These are phyloP conservation scores for Gortyna flavago DNA, from an alignment of 2,888 invertebrate genomes.

Conservation along the genomic window DNA sequence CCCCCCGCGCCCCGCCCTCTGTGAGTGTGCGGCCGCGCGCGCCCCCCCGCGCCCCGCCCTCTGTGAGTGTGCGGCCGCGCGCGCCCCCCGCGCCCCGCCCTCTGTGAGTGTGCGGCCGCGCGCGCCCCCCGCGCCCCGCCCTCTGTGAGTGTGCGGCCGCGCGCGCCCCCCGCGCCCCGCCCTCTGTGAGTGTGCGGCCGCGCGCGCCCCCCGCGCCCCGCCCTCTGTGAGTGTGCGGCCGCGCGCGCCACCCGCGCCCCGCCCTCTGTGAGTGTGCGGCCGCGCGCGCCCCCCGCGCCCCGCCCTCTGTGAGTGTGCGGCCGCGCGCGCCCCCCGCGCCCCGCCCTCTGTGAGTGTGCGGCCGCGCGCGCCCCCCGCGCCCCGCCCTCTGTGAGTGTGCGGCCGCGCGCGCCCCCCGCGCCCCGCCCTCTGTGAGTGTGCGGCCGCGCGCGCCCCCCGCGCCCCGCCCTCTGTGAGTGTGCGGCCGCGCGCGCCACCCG, in stretches of 20 bases:
- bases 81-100: too few species aligned
- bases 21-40: too few species aligned
- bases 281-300: too few species aligned
- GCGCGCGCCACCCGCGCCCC: too few species aligned
- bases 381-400: too few species aligned
- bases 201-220: slow-evolving; percentile 39
- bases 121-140: slow-evolving; percentile 68
- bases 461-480: slow-evolving; percentile 72
- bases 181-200: slow-evolving; percentile 21
- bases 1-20: slow-evolving; percentile 76
- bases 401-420: too few species aligned
- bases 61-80: too few species aligned
- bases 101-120: too few species aligned
- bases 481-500: slow-evolving; percentile 37
- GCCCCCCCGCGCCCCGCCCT: too few species aligned
- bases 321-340: background rate
- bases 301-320: slow-evolving; percentile 69
- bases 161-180: too few species aligned
- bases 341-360: too few species aligned
- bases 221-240: slow-evolving; percentile 68
- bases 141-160: too few species aligned
- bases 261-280: slow-evolving; percentile 72
- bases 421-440: slow-evolving; percentile 59
- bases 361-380: slow-evolving; percentile 71
- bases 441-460: background rate